phyloP scores from a whole-genome alignment of 2,888 invertebrate genomes.

The Antheraea yamamai region DNA sequence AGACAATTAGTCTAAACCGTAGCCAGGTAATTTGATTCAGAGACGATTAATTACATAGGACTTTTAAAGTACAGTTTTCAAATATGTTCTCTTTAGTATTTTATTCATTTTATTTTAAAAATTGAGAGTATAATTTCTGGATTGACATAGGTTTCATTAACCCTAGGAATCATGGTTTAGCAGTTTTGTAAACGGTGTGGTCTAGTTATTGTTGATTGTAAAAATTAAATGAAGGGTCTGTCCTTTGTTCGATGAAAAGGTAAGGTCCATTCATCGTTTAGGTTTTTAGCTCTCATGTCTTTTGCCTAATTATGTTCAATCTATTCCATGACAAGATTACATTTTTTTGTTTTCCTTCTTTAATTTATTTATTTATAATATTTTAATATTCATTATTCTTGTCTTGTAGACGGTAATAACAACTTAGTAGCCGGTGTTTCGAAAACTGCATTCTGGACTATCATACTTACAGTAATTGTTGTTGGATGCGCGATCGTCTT shows the following conservation, averaged over 20 bases:
- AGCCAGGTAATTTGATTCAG: not conserved
- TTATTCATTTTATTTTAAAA: not conserved
- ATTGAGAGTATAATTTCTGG: not conserved
- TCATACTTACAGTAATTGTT: slow-evolving; percentile 56
- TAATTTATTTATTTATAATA: not conserved
- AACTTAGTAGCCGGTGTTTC: slow-evolving; percentile 69
- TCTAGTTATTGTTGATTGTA: not conserved
- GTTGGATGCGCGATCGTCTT: slow-evolving; percentile 57
- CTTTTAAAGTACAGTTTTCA: not conserved
- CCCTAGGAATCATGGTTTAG: not conserved
- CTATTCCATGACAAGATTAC: too few relatives aligned
- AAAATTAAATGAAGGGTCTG: not conserved
- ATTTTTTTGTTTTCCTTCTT: too few relatives aligned
- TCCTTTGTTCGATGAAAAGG: not conserved
- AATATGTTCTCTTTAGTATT: not conserved
- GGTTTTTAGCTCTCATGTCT: not conserved
- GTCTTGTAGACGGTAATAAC: slow-evolving; percentile 60
- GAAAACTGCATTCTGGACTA: slow-evolving; percentile 68
- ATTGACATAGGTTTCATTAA: not conserved
- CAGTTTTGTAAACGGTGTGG: not conserved
- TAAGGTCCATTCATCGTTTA: not conserved
- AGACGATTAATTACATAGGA: not conserved
- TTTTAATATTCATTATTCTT: not conserved
- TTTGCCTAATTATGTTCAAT: not conserved
- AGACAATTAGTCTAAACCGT: not conserved